Conservation (phyloP, 2,113 vertebrate species). For the Tenrec ecaudatus region DNA sequence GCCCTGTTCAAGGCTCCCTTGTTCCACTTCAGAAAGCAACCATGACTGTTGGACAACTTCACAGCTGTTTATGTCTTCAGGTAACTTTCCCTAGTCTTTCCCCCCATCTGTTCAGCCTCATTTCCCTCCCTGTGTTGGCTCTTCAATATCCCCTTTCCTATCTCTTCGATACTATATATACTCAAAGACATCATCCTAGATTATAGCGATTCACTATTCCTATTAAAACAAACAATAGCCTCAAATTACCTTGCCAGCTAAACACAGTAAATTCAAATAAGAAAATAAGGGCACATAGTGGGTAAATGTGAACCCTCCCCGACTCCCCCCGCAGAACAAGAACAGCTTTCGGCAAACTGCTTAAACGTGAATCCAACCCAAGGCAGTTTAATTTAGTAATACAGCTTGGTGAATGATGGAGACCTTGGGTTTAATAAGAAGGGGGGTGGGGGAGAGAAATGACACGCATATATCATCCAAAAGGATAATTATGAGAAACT, state of each 20-base stretch:
- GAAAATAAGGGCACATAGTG: slow-evolving; percentile 82
- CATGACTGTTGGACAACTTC: not conserved
- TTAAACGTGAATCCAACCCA: slow-evolving; percentile 91
- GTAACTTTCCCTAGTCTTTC: slow-evolving; percentile 72
- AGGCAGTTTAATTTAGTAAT: slow-evolving; percentile 93
- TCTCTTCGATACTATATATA: slow-evolving; percentile 56
- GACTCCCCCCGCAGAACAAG: slow-evolving; percentile 84
- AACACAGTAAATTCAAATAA: slow-evolving; percentile 88
- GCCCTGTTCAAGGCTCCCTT: not conserved
- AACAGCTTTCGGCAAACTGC: slow-evolving; percentile 88
- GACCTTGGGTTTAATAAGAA: slow-evolving; percentile 92
- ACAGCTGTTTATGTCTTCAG: slow-evolving; percentile 65
- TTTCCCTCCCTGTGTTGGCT: slow-evolving; percentile 71
- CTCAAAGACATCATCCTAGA: slow-evolving; percentile 81
- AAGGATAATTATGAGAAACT: slow-evolving; percentile 94
- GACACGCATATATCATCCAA: slow-evolving; percentile 92
- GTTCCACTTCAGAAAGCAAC: slow-evolving; percentile 51
- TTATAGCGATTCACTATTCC: slow-evolving; percentile 89
- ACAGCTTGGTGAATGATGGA: slow-evolving; percentile 91
- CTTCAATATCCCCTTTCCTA: slow-evolving; percentile 24
- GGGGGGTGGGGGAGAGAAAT: slow-evolving; percentile 77
- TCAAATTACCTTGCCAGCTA: slow-evolving; percentile 86
- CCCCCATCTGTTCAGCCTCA: slow-evolving; percentile 74
- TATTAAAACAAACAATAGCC: slow-evolving; percentile 89
- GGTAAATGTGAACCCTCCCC: slow-evolving; percentile 84